A percentile compares a stretch with the other conserved stretches of the same genome.
Conservation (phyloP, 2,797 vertebrate genomes). For the Monodelphis domestica region DNA sequence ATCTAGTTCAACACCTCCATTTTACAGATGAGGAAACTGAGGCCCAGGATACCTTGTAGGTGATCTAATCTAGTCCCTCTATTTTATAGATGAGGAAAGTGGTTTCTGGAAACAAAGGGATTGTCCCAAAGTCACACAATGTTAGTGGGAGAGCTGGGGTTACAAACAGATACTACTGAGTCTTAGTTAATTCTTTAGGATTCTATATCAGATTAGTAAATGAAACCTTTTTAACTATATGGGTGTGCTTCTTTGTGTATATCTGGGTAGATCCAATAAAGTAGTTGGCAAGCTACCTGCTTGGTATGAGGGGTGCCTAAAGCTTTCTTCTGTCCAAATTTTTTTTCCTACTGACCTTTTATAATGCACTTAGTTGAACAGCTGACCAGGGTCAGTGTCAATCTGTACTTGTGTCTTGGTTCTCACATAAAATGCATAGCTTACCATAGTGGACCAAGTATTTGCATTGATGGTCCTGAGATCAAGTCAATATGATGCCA, state of each 20-base stretch:
- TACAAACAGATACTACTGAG: background rate
- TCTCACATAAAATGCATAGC: background rate
- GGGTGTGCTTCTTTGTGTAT: background rate
- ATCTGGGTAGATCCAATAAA: too few species aligned
- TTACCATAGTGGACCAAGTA: background rate
- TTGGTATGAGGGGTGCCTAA: too few species aligned
- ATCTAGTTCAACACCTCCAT: background rate
- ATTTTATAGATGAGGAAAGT: too few species aligned
- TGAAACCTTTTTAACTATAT: background rate
- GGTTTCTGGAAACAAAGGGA: background rate
- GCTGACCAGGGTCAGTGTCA: background rate
- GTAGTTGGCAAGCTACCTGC: too few species aligned
- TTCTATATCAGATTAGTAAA: background rate
- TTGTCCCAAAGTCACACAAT: background rate
- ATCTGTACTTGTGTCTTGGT: background rate
- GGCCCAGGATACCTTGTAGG: background rate
- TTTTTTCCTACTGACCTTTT: background rate
- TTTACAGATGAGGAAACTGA: background rate
- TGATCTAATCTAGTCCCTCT: too few species aligned
- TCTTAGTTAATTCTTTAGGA: background rate
- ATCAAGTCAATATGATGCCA: background rate
- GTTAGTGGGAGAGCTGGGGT: background rate
- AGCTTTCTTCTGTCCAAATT: too few species aligned
- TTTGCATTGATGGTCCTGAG: background rate
- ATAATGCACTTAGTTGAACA: background rate